Evolutionary conservation across 2,797 vertebrate species (phyloP).

Genomic region (Gymnodraco acuticeps): DNA sequence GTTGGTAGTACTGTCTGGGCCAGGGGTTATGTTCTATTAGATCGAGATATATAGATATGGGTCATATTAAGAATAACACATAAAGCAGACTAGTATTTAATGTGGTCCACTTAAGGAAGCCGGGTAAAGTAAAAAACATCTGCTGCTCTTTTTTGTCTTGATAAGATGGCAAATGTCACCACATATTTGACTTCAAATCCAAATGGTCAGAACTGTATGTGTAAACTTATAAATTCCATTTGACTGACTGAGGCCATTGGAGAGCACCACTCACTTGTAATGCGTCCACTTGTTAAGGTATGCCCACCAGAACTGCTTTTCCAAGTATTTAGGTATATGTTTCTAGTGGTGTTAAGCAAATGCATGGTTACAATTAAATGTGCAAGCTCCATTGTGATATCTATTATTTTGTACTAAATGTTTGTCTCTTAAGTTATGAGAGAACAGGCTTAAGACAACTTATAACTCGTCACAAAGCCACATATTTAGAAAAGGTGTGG

Average conservation of each 20-base stretch:
- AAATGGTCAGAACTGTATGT: background rate
- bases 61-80: slow-evolving; percentile 1
- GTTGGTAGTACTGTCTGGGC: background rate
- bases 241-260: background rate
- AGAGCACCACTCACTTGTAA: background rate
- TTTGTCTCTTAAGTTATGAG: background rate
- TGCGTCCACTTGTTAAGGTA: background rate
- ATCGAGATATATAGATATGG: background rate
- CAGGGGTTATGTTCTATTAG: background rate
- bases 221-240: too few relatives aligned
- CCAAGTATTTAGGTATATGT: background rate
- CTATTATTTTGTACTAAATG: background rate
- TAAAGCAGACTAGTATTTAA: background rate
- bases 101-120: background rate
- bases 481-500: background rate
- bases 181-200: background rate
- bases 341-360: background rate
- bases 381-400: background rate
- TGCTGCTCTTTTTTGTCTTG: background rate
- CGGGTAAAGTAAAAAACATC: background rate
- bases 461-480: background rate
- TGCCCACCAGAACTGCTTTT: background rate
- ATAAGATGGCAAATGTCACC: background rate
- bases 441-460: background rate
- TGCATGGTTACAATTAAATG: background rate